Base-by-base conservation (phyloP, 2,797 vertebrate species). In the Triplophysa yarkandensis region DNA sequence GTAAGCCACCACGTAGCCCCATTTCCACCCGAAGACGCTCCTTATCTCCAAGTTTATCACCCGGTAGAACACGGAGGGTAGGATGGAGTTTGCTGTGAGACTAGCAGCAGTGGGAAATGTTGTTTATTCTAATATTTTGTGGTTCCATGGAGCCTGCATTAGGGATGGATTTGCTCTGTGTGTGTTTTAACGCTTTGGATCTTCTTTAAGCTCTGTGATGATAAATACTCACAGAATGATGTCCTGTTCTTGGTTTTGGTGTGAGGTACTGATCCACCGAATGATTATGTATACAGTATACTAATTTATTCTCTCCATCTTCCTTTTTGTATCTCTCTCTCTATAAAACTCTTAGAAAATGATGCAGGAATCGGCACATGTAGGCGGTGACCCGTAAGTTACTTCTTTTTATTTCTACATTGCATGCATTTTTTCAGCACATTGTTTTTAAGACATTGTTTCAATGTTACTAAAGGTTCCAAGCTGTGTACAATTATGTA, bases 1-100 rank as follows among this genome's bases (percentile, higher is more conserved):
- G 95, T 91, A 98, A 98, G 87, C 97, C 97, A 83, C 97, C 97
- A 32, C 96, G 94, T 91, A 98, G 97, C 87, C 97, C 96, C 86
- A 91, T 95, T 94, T 91, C 93, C 92, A 89, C 90, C 88, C 93
- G 90, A 92, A 94, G 94, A 86, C 91, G 88, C 89, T 94, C 92
- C 86, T 78, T 90, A 87, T 95, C 94, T 3, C 87, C 94, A 73
- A 93, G 91, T 84, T 77, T 91, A 88, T 95, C 94, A 8, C 87
- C 94, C 74, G 73, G 92, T 93, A 94, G 92, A 94, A 93, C 92
- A 87, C 93, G 93, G 91, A 95, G 96, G 97, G 97, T 99, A 98
- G 89, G 95, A 86, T 91, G 89, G 73, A 82, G 85, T 81, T 58
- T 78, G 83, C 62, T 76, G 81, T 85, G 79, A 83, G 73, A 85